Conservation (phyloP, 2,113 vertebrate species). For the Lagopus muta region DNA sequence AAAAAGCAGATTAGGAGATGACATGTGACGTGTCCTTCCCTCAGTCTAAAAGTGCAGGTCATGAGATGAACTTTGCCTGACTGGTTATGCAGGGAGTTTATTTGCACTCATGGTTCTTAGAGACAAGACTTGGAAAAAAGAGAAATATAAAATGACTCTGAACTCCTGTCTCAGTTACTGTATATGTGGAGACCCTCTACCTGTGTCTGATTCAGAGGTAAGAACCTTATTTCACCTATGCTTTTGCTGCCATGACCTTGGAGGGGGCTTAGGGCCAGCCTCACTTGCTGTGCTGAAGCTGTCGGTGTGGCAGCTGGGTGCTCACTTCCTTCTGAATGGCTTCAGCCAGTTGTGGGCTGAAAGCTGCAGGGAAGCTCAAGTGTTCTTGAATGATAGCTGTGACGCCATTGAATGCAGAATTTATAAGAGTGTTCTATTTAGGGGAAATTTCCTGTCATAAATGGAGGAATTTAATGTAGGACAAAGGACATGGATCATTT, state of each 20-base stretch:
- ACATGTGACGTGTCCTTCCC: conserved; percentile 55
- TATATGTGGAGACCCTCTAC: conserved; percentile 74
- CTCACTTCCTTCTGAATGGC: not conserved
- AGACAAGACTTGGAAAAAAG: not conserved
- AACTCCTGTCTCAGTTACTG: conserved; percentile 86
- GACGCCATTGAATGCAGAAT: not conserved
- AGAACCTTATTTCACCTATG: conserved; percentile 3
- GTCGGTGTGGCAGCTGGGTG: not conserved
- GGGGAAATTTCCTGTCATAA: not conserved
- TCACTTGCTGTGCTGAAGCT: not conserved
- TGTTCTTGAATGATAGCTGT: not conserved
- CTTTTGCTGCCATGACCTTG: not conserved
- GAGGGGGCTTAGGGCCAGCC: not conserved
- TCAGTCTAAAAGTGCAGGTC: conserved; percentile 69
- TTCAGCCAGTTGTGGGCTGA: not conserved
- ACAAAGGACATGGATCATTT: not conserved
- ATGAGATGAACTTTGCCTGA: conserved; percentile 41
- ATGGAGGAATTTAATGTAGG: not conserved
- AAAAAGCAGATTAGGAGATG: conserved; percentile 53
- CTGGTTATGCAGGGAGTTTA: not conserved
- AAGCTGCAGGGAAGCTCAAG: not conserved
- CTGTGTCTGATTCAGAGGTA: conserved; percentile 81
- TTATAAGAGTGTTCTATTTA: not conserved
- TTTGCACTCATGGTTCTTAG: not conserved
- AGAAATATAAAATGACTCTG: conserved; percentile 50